These are phyloP conservation scores for Drosophila serrata DNA, from an alignment of 1,140 invertebrate genomes.

Conservation along the genomic window DNA sequence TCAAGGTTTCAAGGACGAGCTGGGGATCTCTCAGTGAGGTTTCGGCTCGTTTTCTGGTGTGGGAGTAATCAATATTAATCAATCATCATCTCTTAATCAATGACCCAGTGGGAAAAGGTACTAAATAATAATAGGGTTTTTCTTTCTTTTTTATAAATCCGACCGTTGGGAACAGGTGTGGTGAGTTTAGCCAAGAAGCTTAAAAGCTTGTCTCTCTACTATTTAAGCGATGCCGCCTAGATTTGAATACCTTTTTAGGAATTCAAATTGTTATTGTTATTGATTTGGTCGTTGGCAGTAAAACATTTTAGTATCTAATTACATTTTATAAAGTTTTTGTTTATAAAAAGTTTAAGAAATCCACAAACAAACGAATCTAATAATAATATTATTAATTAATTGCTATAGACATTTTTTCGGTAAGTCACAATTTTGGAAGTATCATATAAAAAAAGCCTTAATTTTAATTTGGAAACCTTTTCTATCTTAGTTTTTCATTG, in stretches of 20 bases:
- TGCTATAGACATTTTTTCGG: too few species aligned
- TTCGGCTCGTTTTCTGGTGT: neutral
- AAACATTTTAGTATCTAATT: too few species aligned
- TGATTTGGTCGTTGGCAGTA: neutral
- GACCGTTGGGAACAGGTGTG: constrained; percentile 9
- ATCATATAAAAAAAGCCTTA: too few species aligned
- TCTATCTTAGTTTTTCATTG: too few species aligned
- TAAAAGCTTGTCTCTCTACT: constrained; percentile 17
- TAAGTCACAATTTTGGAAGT: too few species aligned
- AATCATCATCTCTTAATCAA: constrained; percentile 17
- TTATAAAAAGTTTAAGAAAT: too few species aligned
- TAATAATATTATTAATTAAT: too few species aligned
- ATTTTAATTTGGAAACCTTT: too few species aligned
- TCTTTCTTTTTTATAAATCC: neutral
- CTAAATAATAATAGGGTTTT: neutral
- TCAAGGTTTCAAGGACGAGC: constrained; percentile 37
- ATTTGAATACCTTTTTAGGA: constrained; percentile 11
- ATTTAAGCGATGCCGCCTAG: neutral
- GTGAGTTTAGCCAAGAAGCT: constrained; percentile 31
- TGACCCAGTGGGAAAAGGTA: constrained; percentile 30
- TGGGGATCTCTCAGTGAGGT: constrained; percentile 1
- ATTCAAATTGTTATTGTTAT: neutral
- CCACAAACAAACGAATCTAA: too few species aligned
- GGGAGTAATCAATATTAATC: constrained; percentile 38
- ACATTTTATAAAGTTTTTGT: neutral